These are phyloP conservation scores for Rhipidura dahli DNA, from an alignment of 2,113 vertebrate genomes.

Conservation along the genomic window DNA sequence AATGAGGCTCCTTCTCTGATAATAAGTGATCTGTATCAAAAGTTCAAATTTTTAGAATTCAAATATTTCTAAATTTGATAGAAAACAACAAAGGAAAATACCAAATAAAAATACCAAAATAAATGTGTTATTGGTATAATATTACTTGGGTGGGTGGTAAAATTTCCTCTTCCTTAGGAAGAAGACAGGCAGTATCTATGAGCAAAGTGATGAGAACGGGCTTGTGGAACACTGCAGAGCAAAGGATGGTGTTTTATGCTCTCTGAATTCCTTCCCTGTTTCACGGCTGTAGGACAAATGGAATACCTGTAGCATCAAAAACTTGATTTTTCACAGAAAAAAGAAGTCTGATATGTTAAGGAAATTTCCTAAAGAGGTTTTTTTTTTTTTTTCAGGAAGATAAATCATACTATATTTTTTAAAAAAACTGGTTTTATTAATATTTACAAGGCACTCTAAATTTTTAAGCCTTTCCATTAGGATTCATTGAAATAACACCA, in stretches of 20 bases:
- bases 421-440: neutral
- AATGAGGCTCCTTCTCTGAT: neutral
- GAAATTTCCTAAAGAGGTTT: neutral
- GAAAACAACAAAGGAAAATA: neutral
- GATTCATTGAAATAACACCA: neutral
- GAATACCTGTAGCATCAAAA: conserved; percentile 15
- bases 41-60: neutral
- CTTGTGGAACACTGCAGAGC: neutral
- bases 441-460: neutral
- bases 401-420: neutral
- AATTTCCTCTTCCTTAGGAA: neutral
- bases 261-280: neutral
- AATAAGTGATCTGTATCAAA: neutral
- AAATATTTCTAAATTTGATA: neutral
- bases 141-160: neutral
- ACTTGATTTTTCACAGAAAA: conserved; percentile 4
- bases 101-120: neutral
- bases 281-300: neutral
- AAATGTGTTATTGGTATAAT: neutral
- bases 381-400: conserved; percentile 20
- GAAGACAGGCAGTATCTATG: neutral
- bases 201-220: neutral
- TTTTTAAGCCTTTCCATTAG: neutral
- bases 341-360: neutral
- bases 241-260: neutral